phyloP scores from a whole-genome alignment of 2,797 vertebrate species.

The Mormyrus hasselquistii region DNA sequence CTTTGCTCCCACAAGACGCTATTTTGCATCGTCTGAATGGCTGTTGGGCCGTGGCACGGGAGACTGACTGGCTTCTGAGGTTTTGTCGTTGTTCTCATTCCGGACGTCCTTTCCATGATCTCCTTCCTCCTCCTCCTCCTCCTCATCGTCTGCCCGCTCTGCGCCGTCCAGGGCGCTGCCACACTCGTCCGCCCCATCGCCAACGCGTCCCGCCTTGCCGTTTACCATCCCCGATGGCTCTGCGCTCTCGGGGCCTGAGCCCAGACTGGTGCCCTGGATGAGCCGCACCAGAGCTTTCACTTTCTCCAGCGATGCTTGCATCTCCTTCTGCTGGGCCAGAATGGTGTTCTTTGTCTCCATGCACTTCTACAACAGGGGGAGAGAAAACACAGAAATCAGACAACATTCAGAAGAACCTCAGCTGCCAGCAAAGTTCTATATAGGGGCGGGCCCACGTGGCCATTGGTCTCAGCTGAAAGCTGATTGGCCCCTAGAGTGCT shows the following conservation, averaged over 20 bases:
- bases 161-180: slow-evolving; percentile 13
- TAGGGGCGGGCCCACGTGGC: not conserved
- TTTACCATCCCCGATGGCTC: slow-evolving; percentile 62
- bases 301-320: slow-evolving; percentile 81
- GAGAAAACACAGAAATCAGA: not conserved
- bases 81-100: slow-evolving; percentile 30
- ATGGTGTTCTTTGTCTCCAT: slow-evolving; percentile 80
- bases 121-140: not conserved
- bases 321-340: slow-evolving; percentile 77
- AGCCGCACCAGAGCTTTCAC: slow-evolving; percentile 77
- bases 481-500: not conserved
- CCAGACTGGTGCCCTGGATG: slow-evolving; percentile 77
- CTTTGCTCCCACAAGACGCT: slow-evolving; percentile 51
- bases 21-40: slow-evolving; percentile 75
- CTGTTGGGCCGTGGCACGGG: slow-evolving; percentile 31
- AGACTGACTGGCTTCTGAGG: slow-evolving; percentile 30
- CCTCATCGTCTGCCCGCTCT: not conserved
- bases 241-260: slow-evolving; percentile 62
- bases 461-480: not conserved
- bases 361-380: slow-evolving; percentile 64
- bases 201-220: slow-evolving; percentile 60
- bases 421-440: not conserved
- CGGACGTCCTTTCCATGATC: not conserved
- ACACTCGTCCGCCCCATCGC: slow-evolving; percentile 52
- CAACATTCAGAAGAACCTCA: not conserved